Evolutionary conservation across 2,888 invertebrate genomes (phyloP).

Genomic region (Tineola bisselliella): DNA sequence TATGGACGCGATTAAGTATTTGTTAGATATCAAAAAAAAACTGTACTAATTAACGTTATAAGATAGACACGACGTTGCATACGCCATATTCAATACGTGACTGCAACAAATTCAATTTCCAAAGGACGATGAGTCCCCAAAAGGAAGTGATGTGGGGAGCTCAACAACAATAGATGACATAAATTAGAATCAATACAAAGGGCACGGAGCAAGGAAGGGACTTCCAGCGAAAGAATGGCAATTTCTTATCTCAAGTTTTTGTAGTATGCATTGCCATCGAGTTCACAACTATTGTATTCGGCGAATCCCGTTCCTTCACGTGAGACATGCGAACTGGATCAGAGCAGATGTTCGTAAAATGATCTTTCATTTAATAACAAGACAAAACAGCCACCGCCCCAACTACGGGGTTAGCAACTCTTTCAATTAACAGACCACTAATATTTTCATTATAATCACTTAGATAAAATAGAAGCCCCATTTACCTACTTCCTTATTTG

Average conservation of each 20-base stretch:
- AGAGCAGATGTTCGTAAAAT: conserved; percentile 49
- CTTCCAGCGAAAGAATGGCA: conserved; percentile 60
- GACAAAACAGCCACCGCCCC: background rate
- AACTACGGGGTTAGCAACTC: background rate
- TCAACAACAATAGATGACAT: conserved; percentile 61
- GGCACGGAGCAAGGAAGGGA: conserved; percentile 57
- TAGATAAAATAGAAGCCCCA: too few species aligned
- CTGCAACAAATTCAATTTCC: conserved; percentile 37
- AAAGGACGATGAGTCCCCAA: conserved; percentile 41
- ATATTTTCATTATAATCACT: background rate
- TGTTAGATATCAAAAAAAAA: background rate
- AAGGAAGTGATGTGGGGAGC: conserved; percentile 59
- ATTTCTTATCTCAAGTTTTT: conserved; percentile 59
- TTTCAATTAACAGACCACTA: background rate
- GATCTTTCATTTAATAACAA: background rate
- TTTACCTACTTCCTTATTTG: too few species aligned
- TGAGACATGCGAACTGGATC: conserved; percentile 26
- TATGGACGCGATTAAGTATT: background rate
- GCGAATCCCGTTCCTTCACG: conserved; percentile 14
- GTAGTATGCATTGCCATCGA: conserved; percentile 18
- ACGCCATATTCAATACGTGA: background rate
- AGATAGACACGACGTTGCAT: background rate
- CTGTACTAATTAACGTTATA: background rate
- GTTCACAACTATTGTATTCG: conserved; percentile 46
- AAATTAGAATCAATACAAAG: conserved; percentile 66